These are phyloP conservation scores for Cepaea nemoralis DNA, from an alignment of 1,140 invertebrate genomes.

Conservation along the genomic window DNA sequence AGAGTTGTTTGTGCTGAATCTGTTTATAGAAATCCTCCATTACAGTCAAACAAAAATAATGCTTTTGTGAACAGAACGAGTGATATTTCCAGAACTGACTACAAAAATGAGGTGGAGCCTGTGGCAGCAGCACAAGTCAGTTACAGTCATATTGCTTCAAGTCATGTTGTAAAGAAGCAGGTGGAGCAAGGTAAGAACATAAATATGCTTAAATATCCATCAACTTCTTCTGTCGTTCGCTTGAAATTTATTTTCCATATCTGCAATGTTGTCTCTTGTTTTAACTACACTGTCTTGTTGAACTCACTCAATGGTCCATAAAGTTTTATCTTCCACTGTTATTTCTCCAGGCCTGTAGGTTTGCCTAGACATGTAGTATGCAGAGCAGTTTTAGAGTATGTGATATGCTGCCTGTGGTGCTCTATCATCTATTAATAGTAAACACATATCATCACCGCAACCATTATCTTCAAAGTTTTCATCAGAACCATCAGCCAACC, in stretches of 20 bases:
- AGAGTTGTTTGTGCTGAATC: background rate
- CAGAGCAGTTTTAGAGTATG: no score
- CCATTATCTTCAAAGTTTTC: background rate
- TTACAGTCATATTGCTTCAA: background rate
- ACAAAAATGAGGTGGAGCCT: background rate
- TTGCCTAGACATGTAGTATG: no score
- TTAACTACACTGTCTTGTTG: no score
- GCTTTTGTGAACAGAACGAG: background rate
- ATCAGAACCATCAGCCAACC: slow-evolving; percentile 8
- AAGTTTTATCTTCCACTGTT: no score
- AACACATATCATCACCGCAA: background rate
- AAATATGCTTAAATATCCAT: background rate
- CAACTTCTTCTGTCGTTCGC: no score
- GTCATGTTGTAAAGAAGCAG: background rate
- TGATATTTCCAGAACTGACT: background rate
- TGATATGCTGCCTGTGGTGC: no score
- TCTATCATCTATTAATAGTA: background rate
- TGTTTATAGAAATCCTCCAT: background rate
- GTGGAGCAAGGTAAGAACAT: background rate
- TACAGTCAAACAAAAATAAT: background rate
- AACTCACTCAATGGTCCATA: no score
- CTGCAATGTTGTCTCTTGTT: no score
- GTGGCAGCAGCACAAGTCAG: background rate
- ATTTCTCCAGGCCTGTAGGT: no score
- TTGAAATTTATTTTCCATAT: no score